phyloP scores from a whole-genome alignment of 2,797 vertebrate genomes.

The Rhinogobio ventralis region DNA sequence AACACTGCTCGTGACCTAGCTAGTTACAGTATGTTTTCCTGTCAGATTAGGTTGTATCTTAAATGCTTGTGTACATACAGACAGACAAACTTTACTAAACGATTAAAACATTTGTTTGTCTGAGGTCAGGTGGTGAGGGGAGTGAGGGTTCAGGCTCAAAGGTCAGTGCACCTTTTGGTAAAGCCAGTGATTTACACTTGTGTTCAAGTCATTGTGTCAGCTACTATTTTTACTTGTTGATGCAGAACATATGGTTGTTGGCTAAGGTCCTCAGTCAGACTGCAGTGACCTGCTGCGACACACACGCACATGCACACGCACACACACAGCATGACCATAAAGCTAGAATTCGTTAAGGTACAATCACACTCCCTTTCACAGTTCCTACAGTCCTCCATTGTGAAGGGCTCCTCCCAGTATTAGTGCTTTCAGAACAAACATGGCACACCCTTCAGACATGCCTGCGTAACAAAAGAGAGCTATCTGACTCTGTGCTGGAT shows the following conservation, averaged over 20 bases:
- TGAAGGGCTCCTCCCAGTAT: constrained; percentile 4
- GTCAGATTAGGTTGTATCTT: not conserved
- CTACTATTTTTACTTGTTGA: constrained; percentile 16
- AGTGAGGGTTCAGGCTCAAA: not conserved
- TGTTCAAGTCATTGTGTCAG: not conserved
- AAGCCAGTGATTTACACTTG: not conserved
- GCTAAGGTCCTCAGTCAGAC: not conserved
- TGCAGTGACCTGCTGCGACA: constrained; percentile 7
- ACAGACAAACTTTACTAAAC: not conserved
- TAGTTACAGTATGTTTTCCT: not conserved
- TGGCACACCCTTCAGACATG: constrained; percentile 9
- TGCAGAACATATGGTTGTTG: constrained; percentile 25
- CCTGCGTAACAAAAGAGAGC: constrained; percentile 3
- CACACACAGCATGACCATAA: not conserved
- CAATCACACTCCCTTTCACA: not conserved
- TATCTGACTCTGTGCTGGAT: not conserved
- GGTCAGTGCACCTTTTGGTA: constrained; percentile 12
- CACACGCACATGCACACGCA: not conserved
- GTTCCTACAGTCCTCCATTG: not conserved
- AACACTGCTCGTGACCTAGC: too few species aligned
- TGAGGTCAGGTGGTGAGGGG: not conserved
- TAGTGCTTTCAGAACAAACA: not conserved
- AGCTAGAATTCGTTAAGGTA: not conserved
- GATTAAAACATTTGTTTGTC: not conserved
- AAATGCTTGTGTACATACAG: not conserved